Evolutionary conservation across 2,888 invertebrate genomes (phyloP), one percentile per base, ranked within the genome.

Genomic region (Athalia cordata): DNA sequence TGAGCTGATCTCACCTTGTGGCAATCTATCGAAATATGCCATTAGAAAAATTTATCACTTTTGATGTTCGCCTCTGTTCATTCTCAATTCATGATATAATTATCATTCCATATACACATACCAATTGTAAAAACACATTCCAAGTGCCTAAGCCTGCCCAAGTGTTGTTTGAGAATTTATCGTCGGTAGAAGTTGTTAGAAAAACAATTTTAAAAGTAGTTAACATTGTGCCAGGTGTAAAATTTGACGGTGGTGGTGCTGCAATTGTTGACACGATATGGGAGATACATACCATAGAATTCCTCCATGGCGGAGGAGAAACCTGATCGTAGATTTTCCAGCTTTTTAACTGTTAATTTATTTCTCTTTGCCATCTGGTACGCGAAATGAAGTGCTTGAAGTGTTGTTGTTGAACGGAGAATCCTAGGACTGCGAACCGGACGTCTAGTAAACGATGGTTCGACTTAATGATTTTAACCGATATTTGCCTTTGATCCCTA

Each of bases 151-250:
- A n/a, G 55, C 55, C n/a, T n/a, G n/a, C 9, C n/a, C n/a, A 11
- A 6, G 9, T 55, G 4, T 55, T 55, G 4, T 55, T 55, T 55
- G 0, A 29, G 45, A 67, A 5, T 67, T 67, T 50, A 45, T n/a
- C 49, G 13, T 11, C 67, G 47, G 13, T 57, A 55, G 78, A 81
- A 84, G 85, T 86, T 88, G 89, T 89, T 89, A 89, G 89, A 89
- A 89, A 89, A 89, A 89, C 89, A 89, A 89, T 89, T 89, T 88
- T 86, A 80, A 79, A 68, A 61, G 62, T 68, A 61, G 62, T 77
- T 81, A 77, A 80, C 70, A 52, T 75, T 29, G 29, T 55, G 45
- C 49, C 61, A 5, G 5, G 62, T 4, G 47, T 64, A 83, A 72
- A 64, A 77, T 81, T 68, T 64, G 81, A 84, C 86, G 88, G 87